A percentile compares a stretch with the other conserved stretches of the same genome.
Evolutionary conservation across 2,797 vertebrate species (phyloP).

Genomic region (Acomys russatus): DNA sequence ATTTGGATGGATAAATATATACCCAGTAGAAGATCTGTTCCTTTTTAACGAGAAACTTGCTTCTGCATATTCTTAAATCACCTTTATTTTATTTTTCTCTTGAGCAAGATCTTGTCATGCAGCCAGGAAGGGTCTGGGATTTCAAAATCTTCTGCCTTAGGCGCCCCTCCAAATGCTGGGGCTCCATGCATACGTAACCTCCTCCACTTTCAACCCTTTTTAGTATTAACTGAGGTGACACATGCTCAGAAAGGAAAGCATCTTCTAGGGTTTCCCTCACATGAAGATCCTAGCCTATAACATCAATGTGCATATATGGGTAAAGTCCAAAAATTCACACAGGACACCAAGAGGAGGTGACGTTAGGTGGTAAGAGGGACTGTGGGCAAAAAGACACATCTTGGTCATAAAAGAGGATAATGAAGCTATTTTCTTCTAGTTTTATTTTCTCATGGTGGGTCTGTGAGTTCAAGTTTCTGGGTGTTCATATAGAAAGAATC

Average conservation of each 20-base stretch:
- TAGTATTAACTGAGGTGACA: background rate
- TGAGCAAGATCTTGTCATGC: background rate
- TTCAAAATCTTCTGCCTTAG: background rate
- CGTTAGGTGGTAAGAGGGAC: background rate
- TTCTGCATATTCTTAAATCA: constrained; percentile 37
- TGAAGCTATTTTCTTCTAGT: background rate
- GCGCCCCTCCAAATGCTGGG: background rate
- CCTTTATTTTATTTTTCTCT: background rate
- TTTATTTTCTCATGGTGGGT: background rate
- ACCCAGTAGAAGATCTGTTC: background rate
- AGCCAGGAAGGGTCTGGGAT: background rate
- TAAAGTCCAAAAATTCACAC: background rate
- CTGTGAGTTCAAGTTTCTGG: background rate
- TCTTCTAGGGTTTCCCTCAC: background rate
- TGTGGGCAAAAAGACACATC: background rate
- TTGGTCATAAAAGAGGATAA: background rate
- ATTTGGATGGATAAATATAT: constrained; percentile 18
- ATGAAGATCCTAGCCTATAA: background rate
- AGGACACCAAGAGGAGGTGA: background rate
- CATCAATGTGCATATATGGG: too few relatives aligned
- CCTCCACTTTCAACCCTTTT: background rate
- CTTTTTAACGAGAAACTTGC: constrained; percentile 42
- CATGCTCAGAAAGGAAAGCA: background rate
- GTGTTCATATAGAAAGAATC: background rate
- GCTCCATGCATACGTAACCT: background rate